Conservation (phyloP, 2,797 vertebrate species). For the Spea hammondii region DNA sequence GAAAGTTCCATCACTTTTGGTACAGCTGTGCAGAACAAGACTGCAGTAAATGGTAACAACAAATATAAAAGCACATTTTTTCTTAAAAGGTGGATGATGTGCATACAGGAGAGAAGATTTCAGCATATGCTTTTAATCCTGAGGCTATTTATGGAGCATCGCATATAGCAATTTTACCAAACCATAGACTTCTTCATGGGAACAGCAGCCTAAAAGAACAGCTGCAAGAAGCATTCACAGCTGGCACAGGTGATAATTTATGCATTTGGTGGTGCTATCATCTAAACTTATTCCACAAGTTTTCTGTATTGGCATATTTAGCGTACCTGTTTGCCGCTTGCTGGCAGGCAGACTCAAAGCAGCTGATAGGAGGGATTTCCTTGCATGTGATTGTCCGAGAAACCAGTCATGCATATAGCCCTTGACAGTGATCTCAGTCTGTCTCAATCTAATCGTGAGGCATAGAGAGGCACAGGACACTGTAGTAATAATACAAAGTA, state of each 20-base stretch:
- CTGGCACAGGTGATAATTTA: constrained; percentile 74
- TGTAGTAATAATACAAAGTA: no score
- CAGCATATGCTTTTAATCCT: constrained; percentile 82
- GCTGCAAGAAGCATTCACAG: constrained; percentile 68
- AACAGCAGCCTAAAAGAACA: constrained; percentile 71
- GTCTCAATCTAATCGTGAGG: no score
- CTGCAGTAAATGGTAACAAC: no score
- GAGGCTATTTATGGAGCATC: constrained; percentile 88
- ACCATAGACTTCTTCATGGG: constrained; percentile 82
- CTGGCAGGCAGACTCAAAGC: no score
- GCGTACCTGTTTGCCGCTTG: no score
- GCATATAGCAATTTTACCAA: constrained; percentile 80
- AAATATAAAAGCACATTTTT: background rate
- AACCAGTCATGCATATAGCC: no score
- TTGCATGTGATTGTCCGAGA: no score
- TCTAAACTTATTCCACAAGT: background rate
- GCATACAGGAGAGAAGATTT: constrained; percentile 78
- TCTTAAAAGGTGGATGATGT: constrained; percentile 77
- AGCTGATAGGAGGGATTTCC: no score
- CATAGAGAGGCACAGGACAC: no score
- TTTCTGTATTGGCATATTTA: background rate
- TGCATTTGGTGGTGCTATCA: background rate
- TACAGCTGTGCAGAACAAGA: no score
- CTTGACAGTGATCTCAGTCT: no score
- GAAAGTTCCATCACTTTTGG: no score